Base-by-base conservation (phyloP, 2,797 vertebrate species). In the Urophycis tenuis region DNA sequence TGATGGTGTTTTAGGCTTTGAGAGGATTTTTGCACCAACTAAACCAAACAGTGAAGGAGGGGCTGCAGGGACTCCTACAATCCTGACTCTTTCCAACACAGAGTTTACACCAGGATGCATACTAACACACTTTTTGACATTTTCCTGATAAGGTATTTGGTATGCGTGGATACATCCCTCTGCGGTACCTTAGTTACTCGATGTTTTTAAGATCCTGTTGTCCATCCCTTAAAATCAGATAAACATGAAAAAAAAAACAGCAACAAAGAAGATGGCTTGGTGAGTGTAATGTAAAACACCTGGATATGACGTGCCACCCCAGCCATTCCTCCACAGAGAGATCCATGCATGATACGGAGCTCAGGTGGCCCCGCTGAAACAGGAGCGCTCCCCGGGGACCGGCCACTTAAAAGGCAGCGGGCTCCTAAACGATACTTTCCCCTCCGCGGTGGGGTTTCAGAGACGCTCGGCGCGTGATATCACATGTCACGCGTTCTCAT, bases 401-500 rank as follows among this genome's bases (percentile, higher is more conserved):
- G 10, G 3, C 5, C 60, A 4, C 81, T 84, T 77, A 71, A 84
- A 80, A 79, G 83, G 79, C 72, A 75, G 14, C 1, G 82, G 83
- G 81, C 84, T 33, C 82, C 82, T 87, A 88, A 87, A 85, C 72
- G 77, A 79, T 81, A 80, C 83, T 80, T 84, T 87, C 74, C 73
- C 75, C 75, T 80, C 73, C 83, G 77, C 67, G 3, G 74, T 31
- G 70, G 74, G 78, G 79, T 87, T 88, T 87, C 89, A 87, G 88
- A 77, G 85, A 91, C 84, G 85, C 75, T 10, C 1, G 22, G n/a
- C 1, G 49, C 84, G 86, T 82, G 83, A 83, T 86, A 84, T 81
- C 80, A 71, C 81, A 86, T 85, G 88, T 87, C 82, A 86, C 76
- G 74, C 75, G 81, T 73, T 85, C 85, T 88, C 87, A 82, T 90